phyloP scores from a whole-genome alignment of 2,888 invertebrate genomes.

The Spodoptera littoralis region DNA sequence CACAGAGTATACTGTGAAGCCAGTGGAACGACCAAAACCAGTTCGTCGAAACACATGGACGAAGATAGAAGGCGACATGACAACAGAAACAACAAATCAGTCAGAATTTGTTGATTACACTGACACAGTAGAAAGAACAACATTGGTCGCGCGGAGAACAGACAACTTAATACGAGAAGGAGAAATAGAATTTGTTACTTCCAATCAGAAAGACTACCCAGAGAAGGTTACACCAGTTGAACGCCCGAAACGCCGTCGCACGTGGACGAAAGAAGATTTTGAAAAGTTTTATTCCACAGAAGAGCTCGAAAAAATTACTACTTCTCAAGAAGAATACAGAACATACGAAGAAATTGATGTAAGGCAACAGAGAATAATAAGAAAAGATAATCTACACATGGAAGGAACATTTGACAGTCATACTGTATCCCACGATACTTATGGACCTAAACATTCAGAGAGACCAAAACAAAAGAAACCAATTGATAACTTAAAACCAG shows the following conservation, averaged over 20 bases:
- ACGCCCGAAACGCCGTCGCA: constrained; percentile 89
- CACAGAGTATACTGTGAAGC: constrained; percentile 91
- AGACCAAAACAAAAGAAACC: constrained; percentile 87
- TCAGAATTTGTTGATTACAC: constrained; percentile 91
- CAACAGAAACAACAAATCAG: constrained; percentile 91
- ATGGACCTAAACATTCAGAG: constrained; percentile 77
- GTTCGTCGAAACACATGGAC: constrained; percentile 93
- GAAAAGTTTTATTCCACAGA: constrained; percentile 91
- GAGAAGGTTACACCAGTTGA: constrained; percentile 89
- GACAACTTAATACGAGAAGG: constrained; percentile 92
- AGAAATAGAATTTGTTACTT: constrained; percentile 91
- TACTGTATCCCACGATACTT: constrained; percentile 76
- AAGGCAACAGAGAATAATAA: constrained; percentile 76
- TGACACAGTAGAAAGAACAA: constrained; percentile 88
- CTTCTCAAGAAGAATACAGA: constrained; percentile 91
- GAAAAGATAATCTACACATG: constrained; percentile 85
- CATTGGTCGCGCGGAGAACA: constrained; percentile 88
- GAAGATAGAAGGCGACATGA: constrained; percentile 93
- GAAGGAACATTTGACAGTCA: constrained; percentile 87
- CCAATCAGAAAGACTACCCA: constrained; percentile 90
- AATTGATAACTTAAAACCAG: constrained; percentile 88
- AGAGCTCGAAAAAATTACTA: constrained; percentile 88
- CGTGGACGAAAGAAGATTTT: constrained; percentile 92
- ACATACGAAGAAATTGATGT: constrained; percentile 90
- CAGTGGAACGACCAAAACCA: constrained; percentile 90